Base-by-base conservation (phyloP, 2,113 vertebrate species). In the Ranitomeya variabilis region DNA sequence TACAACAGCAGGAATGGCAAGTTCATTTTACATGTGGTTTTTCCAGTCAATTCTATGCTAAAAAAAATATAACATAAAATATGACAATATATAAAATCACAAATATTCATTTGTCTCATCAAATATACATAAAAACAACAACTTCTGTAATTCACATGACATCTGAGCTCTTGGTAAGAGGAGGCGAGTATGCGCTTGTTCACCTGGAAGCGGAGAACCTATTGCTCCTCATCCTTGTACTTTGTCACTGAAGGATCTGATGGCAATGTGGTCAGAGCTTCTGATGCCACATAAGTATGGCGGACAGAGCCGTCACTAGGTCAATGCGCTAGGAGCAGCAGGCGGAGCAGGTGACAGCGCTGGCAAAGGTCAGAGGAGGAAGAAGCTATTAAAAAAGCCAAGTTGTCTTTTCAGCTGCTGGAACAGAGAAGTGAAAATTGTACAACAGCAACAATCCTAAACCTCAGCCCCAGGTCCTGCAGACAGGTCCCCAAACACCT, bases 301-400 rank as follows among this genome's bases (percentile, higher is more conserved):
- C 18, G 54, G 76, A 21, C 79, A 31, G 79, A 80, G n/a, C 57
- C 13, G 57, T 79, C 52, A 60, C 55, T 31, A 18, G 55, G 80
- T 45, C 23, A 23, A 45, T 83, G 81, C 45, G 57, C 12, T n/a
- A 19, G 11, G 15, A 31, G 80, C 37, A n/a, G 60, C 80, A 54
- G 78, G 52, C 10, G n/a, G 55, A 80, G 78, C n/a, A 83, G 81
- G 62, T 83, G 81, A 12, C 60, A 67, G 45, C 51, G 9, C 52
- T 7, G 21, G 54, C 37, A 83, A 11, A 84, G 82, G 82, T 84
- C 64, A 84, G 4, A 21, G 16, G 57, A 23, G n/a, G 23, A 6
- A 84, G 14, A 84, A 7, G 66, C 11, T 55, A 71, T 71, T 54
- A n/a, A 71, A 84, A 45, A 83, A 21, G n/a, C 45, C 14, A 5